Evolutionary conservation across 2,888 invertebrate species (phyloP), one percentile per base, ranked within the genome.

Genomic region (Noctua comes): DNA sequence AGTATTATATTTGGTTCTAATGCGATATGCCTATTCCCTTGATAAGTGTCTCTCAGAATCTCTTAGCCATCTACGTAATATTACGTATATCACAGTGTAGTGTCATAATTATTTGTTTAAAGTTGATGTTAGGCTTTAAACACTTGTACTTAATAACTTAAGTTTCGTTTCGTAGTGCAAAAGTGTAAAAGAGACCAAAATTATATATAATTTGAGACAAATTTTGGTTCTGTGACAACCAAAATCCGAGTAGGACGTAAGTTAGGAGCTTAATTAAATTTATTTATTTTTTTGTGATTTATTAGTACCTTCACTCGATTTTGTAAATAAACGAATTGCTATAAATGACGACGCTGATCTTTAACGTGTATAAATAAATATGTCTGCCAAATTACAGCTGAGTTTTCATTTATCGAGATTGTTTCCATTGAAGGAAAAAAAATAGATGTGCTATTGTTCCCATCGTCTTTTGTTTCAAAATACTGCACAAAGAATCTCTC

Each of bases 361-460:
- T 96, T 95, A 95, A 95, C 94, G 94, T 95, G 95, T 96, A 96
- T 95, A 94, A 96, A 96, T 96, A 96, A 96, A 96, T 96, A 96
- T 96, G 96, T 97, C 96, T 96, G 97, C 97, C 97, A 97, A 97
- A 97, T 96, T 95, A 95, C 31, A 86, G 85, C 86, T 83, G 89
- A 91, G 89, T 91, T 93, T 95, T 93, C 88, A 92, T 94, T 93
- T 91, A 78, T 87, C 43, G 71, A 82, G 66, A 77, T 84, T 76
- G 77, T 75, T 71, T 62, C 64, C 68, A 69, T 57, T 31, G 69
- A 68, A 43, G 62, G 65, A 79, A 87, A 88, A 89, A 89, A 88
- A 88, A 82, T 80, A 78, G 81, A 86, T 81, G 82, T 86, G 51
- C 88, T 83, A 91, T 92, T 91, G 91, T 92, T 91, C 89, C 87